Percentiles rank a stretch among this genome's conserved stretches.
Conservation (phyloP, 2,113 vertebrate species). For the Erythrocercus mccallii region DNA sequence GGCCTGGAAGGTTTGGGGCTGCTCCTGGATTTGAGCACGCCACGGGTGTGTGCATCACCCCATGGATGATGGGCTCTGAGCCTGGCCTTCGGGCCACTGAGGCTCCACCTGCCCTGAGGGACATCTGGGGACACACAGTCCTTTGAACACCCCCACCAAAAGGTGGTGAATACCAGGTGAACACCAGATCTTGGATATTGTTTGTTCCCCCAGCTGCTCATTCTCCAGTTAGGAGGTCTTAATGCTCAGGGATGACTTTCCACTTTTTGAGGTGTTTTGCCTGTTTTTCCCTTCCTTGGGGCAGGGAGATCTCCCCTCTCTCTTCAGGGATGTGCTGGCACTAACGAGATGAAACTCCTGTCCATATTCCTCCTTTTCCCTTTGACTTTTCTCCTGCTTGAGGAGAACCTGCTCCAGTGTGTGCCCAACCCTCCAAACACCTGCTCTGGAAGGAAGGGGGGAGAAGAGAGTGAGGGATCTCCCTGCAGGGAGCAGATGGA, state of each 20-base stretch:
- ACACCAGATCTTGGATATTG: not conserved
- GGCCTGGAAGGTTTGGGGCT: not conserved
- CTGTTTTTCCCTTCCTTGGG: not conserved
- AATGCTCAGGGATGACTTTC: not conserved
- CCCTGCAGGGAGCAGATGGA: not conserved
- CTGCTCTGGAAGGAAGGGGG: not conserved
- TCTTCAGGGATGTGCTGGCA: not conserved
- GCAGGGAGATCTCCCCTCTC: not conserved
- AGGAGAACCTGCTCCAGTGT: not conserved
- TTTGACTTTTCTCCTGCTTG: not conserved
- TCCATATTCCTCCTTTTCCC: not conserved
- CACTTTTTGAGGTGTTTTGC: too few species aligned
- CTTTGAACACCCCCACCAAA: not conserved
- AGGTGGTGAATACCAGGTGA: not conserved
- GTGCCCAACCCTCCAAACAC: not conserved
- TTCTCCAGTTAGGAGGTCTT: not conserved
- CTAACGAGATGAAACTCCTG: accelerated
- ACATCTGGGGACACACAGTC: not conserved
- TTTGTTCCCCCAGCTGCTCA: not conserved
- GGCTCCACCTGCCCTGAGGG: not conserved
- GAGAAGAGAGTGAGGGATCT: not conserved
- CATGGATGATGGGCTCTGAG: not conserved
- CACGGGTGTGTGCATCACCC: not conserved
- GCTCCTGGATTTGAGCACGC: not conserved
- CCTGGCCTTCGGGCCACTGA: not conserved